Percentiles rank a stretch among this genome's conserved stretches.
phyloP scores from a whole-genome alignment of 2,113 vertebrate species.

The Micromys minutus region DNA sequence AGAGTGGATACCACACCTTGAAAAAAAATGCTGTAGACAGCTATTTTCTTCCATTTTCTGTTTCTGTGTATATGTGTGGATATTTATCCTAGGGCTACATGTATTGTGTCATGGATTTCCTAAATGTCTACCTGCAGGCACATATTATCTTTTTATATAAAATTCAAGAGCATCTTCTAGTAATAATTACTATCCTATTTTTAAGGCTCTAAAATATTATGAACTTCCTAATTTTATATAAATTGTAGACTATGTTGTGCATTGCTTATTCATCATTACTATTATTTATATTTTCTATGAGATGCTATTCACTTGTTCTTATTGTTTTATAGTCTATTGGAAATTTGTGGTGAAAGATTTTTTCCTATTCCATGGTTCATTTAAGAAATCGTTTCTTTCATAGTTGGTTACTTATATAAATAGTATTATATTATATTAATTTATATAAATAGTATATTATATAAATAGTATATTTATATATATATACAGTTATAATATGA shows the following conservation, averaged over 20 bases:
- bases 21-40: not conserved
- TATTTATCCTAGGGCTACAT: not conserved
- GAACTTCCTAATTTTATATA: not conserved
- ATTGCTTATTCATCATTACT: not conserved
- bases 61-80: not conserved
- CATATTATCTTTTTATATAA: not conserved
- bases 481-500: too few species aligned
- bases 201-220: constrained; percentile 29
- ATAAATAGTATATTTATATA: too few species aligned
- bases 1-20: not conserved
- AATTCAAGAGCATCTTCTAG: not conserved
- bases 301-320: not conserved
- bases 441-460: too few species aligned
- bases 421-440: too few species aligned
- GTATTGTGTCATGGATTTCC: not conserved
- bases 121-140: not conserved
- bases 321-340: not conserved
- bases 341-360: not conserved
- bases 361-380: not conserved
- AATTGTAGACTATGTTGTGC: constrained; percentile 28
- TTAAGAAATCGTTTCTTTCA: not conserved
- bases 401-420: not conserved
- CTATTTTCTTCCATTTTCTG: not conserved
- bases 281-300: not conserved
- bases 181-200: not conserved